These are phyloP conservation scores for Drosophila anomelani DNA, from an alignment of 2,888 invertebrate species.

Conservation along the genomic window DNA sequence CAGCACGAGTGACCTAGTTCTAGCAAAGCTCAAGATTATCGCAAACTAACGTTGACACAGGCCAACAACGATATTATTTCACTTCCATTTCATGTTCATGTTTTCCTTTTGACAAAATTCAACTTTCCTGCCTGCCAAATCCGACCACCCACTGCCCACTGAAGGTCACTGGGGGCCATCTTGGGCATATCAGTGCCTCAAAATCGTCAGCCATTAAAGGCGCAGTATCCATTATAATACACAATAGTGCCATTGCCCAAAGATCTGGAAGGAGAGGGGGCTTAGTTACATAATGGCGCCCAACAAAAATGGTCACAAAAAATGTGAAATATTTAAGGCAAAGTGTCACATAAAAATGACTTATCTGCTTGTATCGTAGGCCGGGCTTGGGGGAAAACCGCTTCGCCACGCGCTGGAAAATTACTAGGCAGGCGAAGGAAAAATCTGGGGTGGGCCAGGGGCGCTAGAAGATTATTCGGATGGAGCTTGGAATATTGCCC, in stretches of 20 bases:
- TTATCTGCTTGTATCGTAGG: conserved; percentile 82
- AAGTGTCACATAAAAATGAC: conserved; percentile 84
- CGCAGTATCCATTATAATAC: conserved; percentile 69
- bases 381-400: conserved; percentile 60
- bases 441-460: conserved; percentile 36
- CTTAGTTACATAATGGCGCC: conserved; percentile 60
- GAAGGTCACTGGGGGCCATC: conserved; percentile 48
- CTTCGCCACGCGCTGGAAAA: conserved; percentile 72
- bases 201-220: conserved; percentile 72
- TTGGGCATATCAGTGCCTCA: conserved; percentile 55
- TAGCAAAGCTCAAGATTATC: conserved; percentile 34
- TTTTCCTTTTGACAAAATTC: conserved; percentile 30
- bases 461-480: conserved; percentile 15
- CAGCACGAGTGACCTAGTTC: conserved; percentile 28
- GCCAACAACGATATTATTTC: conserved; percentile 29
- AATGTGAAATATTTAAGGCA: conserved; percentile 82
- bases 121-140: conserved; percentile 5
- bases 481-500: conserved; percentile 61
- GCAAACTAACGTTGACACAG: conserved; percentile 38
- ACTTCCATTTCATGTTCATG: conserved; percentile 23
- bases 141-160: conserved; percentile 11
- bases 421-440: conserved; percentile 70
- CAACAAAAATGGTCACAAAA: conserved; percentile 68
- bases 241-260: conserved; percentile 72
- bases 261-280: conserved; percentile 21